These are phyloP conservation scores for Lagopus muta DNA, from an alignment of 2,113 vertebrate genomes.

Conservation along the genomic window DNA sequence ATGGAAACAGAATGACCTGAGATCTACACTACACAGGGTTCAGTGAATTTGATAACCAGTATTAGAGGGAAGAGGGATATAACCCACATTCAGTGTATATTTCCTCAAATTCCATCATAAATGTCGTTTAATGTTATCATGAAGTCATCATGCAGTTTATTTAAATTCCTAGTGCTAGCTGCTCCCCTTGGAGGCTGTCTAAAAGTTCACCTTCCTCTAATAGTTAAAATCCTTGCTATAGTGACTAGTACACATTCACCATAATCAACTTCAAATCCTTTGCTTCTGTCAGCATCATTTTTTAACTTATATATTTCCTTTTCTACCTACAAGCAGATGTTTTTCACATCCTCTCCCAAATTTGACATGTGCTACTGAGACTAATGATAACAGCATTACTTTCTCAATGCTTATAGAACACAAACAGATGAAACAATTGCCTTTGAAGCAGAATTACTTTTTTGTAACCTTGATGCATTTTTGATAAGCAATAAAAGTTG, in stretches of 20 bases:
- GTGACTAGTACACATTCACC: neutral
- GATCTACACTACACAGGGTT: neutral
- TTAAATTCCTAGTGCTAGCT: neutral
- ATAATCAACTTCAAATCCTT: neutral
- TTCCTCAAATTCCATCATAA: neutral
- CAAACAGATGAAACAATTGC: neutral
- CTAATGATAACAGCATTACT: neutral
- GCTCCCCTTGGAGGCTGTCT: neutral
- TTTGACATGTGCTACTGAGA: neutral
- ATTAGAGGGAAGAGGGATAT: neutral
- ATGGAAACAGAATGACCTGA: neutral
- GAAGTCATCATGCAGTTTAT: neutral
- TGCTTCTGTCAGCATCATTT: neutral
- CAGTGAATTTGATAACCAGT: neutral
- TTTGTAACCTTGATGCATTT: neutral
- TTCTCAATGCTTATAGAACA: neutral
- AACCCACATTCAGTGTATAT: neutral
- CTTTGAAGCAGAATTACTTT: neutral
- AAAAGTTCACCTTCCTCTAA: neutral
- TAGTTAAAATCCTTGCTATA: neutral
- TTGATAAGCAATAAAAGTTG: neutral
- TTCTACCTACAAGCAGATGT: neutral
- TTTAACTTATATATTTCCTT: neutral
- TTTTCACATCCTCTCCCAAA: neutral
- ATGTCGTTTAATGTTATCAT: neutral